A percentile compares a stretch with the other conserved stretches of the same genome.
These are phyloP conservation scores for Eolophus roseicapilla DNA, from an alignment of 2,113 vertebrate genomes.

Conservation along the genomic window DNA sequence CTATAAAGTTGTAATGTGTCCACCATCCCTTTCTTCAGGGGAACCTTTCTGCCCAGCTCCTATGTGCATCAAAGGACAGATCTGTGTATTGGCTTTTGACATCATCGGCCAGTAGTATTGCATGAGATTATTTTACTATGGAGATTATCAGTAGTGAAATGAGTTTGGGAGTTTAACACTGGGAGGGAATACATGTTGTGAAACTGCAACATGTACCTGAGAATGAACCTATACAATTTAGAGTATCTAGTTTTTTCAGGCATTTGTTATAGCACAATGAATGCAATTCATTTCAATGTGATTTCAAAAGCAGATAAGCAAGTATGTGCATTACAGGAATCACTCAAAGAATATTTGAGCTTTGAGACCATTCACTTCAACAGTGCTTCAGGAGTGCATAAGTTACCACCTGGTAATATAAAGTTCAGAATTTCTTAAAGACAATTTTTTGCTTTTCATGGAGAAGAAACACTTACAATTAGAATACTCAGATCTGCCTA, in stretches of 20 bases:
- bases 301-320: slow-evolving; percentile 4
- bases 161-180: not conserved
- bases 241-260: not conserved
- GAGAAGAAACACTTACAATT: not conserved
- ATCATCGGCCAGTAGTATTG: not conserved
- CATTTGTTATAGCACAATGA: not conserved
- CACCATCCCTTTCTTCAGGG: not conserved
- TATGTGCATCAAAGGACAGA: not conserved
- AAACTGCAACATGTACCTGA: not conserved
- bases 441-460: not conserved
- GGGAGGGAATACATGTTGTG: not conserved
- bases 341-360: not conserved
- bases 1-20: not conserved
- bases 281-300: not conserved
- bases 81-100: not conserved
- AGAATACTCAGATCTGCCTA: not conserved
- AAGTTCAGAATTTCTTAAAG: not conserved
- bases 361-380: not conserved
- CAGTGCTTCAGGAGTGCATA: not conserved
- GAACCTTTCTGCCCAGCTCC: not conserved
- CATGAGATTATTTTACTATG: not conserved
- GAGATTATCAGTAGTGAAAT: not conserved
- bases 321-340: not conserved
- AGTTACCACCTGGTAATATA: not conserved
- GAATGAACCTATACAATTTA: not conserved